A percentile compares a stretch with the other conserved stretches of the same genome.
Evolutionary conservation across 2,797 vertebrate genomes (phyloP).

Genomic region (Threskiornis aethiopicus): DNA sequence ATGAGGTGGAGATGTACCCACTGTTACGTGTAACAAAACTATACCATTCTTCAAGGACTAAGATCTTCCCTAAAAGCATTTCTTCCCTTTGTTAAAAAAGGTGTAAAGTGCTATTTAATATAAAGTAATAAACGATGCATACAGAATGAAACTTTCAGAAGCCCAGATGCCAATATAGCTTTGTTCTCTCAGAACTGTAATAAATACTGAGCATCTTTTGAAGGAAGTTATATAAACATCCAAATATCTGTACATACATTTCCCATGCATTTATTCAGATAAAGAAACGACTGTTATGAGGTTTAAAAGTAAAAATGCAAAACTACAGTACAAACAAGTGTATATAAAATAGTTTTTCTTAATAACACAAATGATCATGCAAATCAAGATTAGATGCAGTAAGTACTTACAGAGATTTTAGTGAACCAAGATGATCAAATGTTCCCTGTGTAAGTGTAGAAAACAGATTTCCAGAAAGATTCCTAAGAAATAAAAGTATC

Average conservation of each 20-base stretch:
- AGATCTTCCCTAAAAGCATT: neutral
- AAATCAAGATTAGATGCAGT: neutral
- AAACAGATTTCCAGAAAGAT: constrained; percentile 95
- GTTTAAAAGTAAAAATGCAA: neutral
- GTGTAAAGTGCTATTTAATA: neutral
- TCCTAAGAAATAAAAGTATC: constrained; percentile 75
- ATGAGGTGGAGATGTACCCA: neutral
- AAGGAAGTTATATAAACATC: neutral
- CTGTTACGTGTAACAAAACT: neutral
- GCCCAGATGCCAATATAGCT: neutral
- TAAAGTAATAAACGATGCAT: neutral
- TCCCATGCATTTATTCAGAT: neutral
- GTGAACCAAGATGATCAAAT: constrained; percentile 89
- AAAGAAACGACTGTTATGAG: neutral
- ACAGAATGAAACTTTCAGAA: neutral
- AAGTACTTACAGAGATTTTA: constrained; percentile 91
- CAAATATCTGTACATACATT: neutral
- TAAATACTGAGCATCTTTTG: neutral
- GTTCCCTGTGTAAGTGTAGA: constrained; percentile 91
- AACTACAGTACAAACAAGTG: neutral
- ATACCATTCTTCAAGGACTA: neutral
- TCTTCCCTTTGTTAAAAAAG: neutral
- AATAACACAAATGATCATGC: neutral
- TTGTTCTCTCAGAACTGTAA: neutral
- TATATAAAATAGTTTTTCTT: neutral